phyloP scores from a whole-genome alignment of 2,888 invertebrate species.

The Andrena dorsata region DNA sequence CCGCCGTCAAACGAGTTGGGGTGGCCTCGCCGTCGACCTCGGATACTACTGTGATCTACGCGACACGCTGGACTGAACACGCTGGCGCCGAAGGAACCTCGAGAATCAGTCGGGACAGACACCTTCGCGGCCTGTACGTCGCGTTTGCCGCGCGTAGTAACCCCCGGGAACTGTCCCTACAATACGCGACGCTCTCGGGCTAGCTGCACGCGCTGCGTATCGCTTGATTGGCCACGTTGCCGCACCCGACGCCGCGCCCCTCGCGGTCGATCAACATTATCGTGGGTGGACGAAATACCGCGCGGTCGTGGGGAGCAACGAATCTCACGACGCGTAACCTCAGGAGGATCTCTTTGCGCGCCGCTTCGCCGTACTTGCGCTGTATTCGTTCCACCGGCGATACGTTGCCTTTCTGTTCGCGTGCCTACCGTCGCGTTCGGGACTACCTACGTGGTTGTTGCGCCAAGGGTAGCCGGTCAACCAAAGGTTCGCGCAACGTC shows the following conservation, averaged over 20 bases:
- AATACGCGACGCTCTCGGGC: too few relatives aligned
- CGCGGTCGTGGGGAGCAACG: too few relatives aligned
- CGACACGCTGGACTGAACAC: constrained; percentile 47
- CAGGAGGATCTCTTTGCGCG: background rate
- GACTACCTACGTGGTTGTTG: constrained; percentile 48
- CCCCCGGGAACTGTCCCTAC: too few relatives aligned
- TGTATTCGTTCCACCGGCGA: constrained; percentile 15
- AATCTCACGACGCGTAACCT: background rate
- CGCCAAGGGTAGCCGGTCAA: constrained; percentile 53
- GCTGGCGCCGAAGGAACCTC: constrained; percentile 22
- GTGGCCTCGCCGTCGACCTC: constrained; percentile 57
- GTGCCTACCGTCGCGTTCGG: constrained; percentile 25
- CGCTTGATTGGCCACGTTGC: too few relatives aligned
- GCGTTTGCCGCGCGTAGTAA: too few relatives aligned
- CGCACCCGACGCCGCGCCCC: too few relatives aligned
- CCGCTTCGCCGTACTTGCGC: background rate
- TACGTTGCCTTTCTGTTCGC: background rate
- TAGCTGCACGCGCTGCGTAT: too few relatives aligned
- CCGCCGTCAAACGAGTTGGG: constrained; percentile 31
- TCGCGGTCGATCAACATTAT: background rate
- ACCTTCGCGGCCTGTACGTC: too few relatives aligned
- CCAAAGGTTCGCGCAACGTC: constrained; percentile 49
- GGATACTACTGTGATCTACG: constrained; percentile 67
- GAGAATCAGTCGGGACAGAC: constrained; percentile 26
- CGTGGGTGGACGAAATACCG: too few relatives aligned